Percentiles rank a stretch among this genome's conserved stretches.
These are phyloP conservation scores for Cyprinus carpio DNA, from an alignment of 2,113 vertebrate genomes.

Conservation along the genomic window DNA sequence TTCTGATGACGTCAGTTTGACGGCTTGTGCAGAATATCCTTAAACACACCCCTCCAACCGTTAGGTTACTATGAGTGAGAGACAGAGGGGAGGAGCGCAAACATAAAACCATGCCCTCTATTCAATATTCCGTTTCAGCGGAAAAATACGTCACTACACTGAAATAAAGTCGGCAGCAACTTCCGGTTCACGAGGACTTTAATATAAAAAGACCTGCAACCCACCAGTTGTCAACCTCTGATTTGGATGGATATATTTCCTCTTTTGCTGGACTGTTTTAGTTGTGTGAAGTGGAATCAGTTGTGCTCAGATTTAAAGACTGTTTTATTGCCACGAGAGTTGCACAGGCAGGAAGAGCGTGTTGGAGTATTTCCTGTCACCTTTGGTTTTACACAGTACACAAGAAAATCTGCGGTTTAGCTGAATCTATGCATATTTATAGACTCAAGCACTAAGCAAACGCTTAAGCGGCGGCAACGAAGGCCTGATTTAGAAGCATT, in stretches of 20 bases:
- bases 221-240: neutral
- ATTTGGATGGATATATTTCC: neutral
- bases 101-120: no score
- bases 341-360: constrained; percentile 70
- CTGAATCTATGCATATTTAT: constrained; percentile 46
- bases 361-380: constrained; percentile 73
- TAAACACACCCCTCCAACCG: no score
- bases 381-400: constrained; percentile 60
- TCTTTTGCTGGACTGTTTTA: neutral
- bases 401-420: constrained; percentile 57
- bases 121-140: no score
- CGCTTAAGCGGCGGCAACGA: neutral
- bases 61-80: no score
- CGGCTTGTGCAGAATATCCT: no score
- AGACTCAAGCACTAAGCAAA: constrained; percentile 5
- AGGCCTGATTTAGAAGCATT: neutral
- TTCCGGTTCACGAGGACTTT: no score
- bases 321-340: constrained; percentile 54
- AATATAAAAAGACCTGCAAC: neutral
- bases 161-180: no score
- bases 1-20: no score
- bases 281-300: constrained; percentile 11
- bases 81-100: no score
- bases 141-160: no score
- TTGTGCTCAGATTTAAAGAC: constrained; percentile 26